Evolutionary conservation across 2,797 vertebrate species (phyloP).

Genomic region (Aphelocoma californica): DNA sequence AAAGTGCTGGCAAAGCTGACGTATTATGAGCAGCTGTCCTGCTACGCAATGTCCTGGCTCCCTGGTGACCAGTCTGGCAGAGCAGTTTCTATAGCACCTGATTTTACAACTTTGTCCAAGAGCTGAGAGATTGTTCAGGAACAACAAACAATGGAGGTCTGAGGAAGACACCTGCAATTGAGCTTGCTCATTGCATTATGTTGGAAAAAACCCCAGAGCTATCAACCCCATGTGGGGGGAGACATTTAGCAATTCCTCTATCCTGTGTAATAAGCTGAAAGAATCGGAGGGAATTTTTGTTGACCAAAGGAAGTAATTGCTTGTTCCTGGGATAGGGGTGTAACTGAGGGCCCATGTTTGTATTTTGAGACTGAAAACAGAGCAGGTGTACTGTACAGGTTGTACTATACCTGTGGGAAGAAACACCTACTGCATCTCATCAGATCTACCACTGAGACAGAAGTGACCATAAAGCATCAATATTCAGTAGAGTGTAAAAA

Average conservation of each 20-base stretch:
- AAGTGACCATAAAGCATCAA: fast-evolving
- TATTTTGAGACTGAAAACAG: not conserved
- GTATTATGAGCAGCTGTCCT: not conserved
- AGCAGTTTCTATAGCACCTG: not conserved
- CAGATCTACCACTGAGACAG: not conserved
- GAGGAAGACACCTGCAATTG: not conserved
- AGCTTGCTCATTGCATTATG: not conserved
- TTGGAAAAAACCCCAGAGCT: not conserved
- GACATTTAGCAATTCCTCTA: not conserved
- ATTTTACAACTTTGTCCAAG: not conserved
- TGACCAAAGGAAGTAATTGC: not conserved
- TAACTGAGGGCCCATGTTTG: not conserved
- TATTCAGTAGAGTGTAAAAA: not conserved
- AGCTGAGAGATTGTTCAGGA: not conserved
- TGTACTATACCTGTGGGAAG: not conserved
- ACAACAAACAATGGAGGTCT: not conserved
- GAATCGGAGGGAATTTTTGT: not conserved
- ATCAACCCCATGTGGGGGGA: not conserved
- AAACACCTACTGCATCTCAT: not conserved
- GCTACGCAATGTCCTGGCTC: not conserved
- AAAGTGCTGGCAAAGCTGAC: not conserved
- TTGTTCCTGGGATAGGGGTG: not conserved
- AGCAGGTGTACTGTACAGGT: not conserved
- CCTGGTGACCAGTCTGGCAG: not conserved
- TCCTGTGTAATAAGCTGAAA: not conserved